phyloP scores from a whole-genome alignment of 2,888 invertebrate genomes.

The Patella caerulea region DNA sequence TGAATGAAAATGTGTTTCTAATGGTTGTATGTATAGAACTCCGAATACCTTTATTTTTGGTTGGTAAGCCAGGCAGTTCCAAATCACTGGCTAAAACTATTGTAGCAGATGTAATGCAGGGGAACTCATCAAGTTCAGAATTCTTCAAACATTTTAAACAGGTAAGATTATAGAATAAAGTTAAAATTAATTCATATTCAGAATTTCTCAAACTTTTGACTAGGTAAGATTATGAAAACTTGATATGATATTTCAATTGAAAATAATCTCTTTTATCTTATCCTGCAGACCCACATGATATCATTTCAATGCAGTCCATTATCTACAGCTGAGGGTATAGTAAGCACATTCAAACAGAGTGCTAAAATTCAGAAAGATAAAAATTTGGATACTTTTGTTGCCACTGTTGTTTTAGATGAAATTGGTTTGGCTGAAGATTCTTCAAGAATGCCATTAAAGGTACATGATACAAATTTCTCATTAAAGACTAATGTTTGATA shows the following conservation, averaged over 20 bases:
- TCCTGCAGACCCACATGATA: conserved; percentile 61
- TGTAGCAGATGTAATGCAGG: conserved; percentile 68
- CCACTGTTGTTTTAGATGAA: conserved; percentile 68
- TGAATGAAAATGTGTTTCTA: conserved; percentile 70
- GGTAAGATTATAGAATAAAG: conserved; percentile 36
- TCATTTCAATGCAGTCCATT: conserved; percentile 68
- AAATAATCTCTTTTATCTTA: neutral
- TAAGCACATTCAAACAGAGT: conserved; percentile 64
- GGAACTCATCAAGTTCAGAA: conserved; percentile 54
- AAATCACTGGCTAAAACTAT: conserved; percentile 70
- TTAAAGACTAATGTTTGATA: neutral
- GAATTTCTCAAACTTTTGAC: too few species aligned
- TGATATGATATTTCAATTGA: too few species aligned
- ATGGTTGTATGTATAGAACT: conserved; percentile 70
- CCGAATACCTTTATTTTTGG: conserved; percentile 68
- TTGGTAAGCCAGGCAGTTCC: conserved; percentile 70
- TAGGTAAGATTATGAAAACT: too few species aligned
- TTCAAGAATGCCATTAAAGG: conserved; percentile 68
- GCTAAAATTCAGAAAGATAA: conserved; percentile 64
- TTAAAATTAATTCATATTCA: too few species aligned
- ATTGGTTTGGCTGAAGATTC: conserved; percentile 68
- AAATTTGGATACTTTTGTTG: conserved; percentile 58
- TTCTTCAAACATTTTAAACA: conserved; percentile 63
- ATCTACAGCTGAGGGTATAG: conserved; percentile 65
- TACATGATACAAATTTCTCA: conserved; percentile 19